Conservation (phyloP, 2,797 vertebrate species). For the Megalops cyprinoides region DNA sequence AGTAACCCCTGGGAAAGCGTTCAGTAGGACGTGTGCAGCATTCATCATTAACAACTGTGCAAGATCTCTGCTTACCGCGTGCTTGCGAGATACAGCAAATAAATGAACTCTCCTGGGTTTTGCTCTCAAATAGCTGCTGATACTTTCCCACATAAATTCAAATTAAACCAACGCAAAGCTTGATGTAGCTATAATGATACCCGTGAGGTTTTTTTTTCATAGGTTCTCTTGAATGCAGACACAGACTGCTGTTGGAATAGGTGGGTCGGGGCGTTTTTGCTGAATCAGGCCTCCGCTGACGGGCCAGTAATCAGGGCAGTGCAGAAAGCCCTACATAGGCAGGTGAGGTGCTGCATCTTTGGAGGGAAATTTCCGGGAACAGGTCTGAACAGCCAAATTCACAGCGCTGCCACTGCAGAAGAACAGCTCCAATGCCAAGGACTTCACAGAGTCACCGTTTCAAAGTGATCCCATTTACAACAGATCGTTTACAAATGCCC, state of each 20-base stretch:
- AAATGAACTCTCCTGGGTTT: background rate
- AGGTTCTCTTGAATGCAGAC: background rate
- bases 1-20: background rate
- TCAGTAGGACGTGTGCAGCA: no score
- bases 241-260: background rate
- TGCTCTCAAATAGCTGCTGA: background rate
- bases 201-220: no score
- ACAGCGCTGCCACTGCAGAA: background rate
- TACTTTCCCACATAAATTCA: background rate
- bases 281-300: background rate
- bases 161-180: background rate
- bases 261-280: no score
- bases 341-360: background rate
- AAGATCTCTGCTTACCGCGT: no score
- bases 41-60: no score
- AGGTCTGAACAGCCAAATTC: background rate
- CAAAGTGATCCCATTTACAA: no score
- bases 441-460: no score
- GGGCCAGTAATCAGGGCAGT: background rate
- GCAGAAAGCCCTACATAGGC: background rate
- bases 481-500: no score
- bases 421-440: background rate
- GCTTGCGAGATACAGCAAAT: no score
- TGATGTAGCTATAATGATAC: background rate
- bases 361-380: background rate